Percentiles rank a stretch among this genome's conserved stretches.
Evolutionary conservation across 2,797 vertebrate species (phyloP).

Genomic region (Microhierax caerulescens): DNA sequence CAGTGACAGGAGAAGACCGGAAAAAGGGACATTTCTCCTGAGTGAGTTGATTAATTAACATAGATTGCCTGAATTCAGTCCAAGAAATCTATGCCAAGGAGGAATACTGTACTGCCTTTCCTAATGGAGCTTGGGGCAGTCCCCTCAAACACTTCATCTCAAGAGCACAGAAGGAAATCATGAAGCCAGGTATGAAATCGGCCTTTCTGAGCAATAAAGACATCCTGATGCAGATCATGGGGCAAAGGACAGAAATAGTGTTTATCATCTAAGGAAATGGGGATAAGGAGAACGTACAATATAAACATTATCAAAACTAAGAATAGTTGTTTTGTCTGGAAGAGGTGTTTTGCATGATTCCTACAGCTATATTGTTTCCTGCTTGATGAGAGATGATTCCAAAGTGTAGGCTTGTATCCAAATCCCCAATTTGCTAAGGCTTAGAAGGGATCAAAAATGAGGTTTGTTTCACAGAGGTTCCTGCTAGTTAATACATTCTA

Average conservation of each 20-base stretch:
- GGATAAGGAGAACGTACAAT: neutral
- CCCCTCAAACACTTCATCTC: neutral
- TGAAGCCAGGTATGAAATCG: neutral
- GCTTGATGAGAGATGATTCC: neutral
- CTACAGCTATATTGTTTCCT: conserved; percentile 26
- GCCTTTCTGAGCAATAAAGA: neutral
- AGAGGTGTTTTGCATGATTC: conserved; percentile 12
- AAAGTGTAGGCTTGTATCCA: neutral
- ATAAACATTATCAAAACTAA: conserved; percentile 17
- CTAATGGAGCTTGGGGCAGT: neutral
- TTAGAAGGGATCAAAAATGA: conserved; percentile 10
- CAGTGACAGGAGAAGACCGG: conserved; percentile 23
- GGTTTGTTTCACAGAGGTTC: neutral
- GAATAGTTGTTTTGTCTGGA: conserved; percentile 34
- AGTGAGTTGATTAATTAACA: conserved; percentile 44
- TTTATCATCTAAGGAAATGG: neutral
- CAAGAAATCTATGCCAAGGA: conserved; percentile 27
- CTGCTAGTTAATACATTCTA: neutral
- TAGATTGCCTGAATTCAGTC: conserved; percentile 17
- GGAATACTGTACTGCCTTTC: neutral
- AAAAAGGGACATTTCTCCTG: conserved; percentile 37
- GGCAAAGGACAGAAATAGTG: neutral
- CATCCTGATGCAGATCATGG: neutral
- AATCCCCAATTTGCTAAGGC: neutral
- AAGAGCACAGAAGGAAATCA: neutral